Evolutionary conservation across 2,797 vertebrate species (phyloP), one percentile per base, ranked within the genome.

Genomic region (Jordanella pulchra): DNA sequence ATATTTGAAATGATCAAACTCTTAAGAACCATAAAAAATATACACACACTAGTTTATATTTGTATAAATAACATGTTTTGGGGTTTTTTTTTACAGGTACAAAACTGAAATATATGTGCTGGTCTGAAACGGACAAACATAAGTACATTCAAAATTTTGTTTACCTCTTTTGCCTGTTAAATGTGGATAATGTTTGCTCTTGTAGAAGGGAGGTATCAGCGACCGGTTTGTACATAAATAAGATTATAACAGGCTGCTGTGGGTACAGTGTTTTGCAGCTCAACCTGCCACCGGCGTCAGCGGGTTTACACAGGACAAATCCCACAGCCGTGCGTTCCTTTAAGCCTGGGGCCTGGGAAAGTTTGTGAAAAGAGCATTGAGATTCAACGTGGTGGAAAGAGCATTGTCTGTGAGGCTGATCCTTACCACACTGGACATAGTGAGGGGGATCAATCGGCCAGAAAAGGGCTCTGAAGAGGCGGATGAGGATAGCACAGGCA

Each of bases 311-410:
- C 65, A 88, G 86, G 44, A 78, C 84, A 93, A 94, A 95, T 93
- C 93, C 94, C 82, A 81, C 68, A 75, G 73, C 64, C 63, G 71
- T 91, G 82, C 71, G 79, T 87, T 86, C 78, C 81, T 87, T 88
- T 94, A 94, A 95, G 93, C 93, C 90, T 67, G 51, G 79, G 65
- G 86, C 93, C 92, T 95, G 95, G 94, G 94, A 95, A 95, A 93
- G 94, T 95, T 95, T 94, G 77, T 90, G 84, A 88, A 93, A 83
- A 88, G 84, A 72, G 83, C 87, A 93, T 93, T 92, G 92, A 90
- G 88, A 89, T 92, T 86, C 92, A 94, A 53, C 91, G 88, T 93
- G 81, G 86, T 94, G 93, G 91, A 95, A 94, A 94, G 75, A 76
- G 84, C 81, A 90, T 93, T 94, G 94, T 95, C 92, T 93, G 89